These are phyloP conservation scores for Tiaroga cobitis DNA, from an alignment of 2,797 vertebrate genomes.

Conservation along the genomic window DNA sequence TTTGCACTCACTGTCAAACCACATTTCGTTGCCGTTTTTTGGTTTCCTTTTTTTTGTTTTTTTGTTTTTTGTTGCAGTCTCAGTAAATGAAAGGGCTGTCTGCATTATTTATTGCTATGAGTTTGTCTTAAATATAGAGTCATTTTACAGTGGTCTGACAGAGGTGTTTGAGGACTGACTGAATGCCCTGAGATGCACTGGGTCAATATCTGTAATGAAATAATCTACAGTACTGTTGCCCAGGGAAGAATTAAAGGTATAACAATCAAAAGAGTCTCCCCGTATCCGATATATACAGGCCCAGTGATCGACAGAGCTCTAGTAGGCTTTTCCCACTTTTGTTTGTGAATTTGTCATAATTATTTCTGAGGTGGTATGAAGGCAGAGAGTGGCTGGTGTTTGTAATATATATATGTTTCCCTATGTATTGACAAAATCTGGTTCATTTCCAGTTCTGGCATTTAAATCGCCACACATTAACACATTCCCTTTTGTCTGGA, in stretches of 20 bases:
- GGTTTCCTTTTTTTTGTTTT: neutral
- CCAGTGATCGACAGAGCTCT: slow-evolving; percentile 4
- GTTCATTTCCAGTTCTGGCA: neutral
- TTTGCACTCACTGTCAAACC: neutral
- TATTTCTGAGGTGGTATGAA: neutral
- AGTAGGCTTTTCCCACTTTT: slow-evolving; percentile 3
- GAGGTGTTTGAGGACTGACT: slow-evolving; percentile 14
- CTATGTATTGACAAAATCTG: neutral
- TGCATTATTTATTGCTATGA: neutral
- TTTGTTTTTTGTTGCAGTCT: neutral
- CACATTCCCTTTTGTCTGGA: neutral
- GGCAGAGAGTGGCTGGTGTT: neutral
- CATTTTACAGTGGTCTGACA: neutral
- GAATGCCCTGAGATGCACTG: neutral
- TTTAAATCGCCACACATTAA: neutral
- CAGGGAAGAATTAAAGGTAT: slow-evolving; percentile 10
- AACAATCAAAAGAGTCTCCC: neutral
- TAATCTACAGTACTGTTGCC: slow-evolving; percentile 38
- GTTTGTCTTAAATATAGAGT: neutral
- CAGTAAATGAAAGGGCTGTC: neutral
- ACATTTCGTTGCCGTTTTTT: neutral
- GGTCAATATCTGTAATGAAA: neutral
- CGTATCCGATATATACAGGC: neutral
- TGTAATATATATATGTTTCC: slow-evolving; percentile 22
- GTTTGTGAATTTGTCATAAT: slow-evolving; percentile 27